Evolutionary conservation across 2,888 invertebrate species (phyloP).

Genomic region (Calameuta idolon): DNA sequence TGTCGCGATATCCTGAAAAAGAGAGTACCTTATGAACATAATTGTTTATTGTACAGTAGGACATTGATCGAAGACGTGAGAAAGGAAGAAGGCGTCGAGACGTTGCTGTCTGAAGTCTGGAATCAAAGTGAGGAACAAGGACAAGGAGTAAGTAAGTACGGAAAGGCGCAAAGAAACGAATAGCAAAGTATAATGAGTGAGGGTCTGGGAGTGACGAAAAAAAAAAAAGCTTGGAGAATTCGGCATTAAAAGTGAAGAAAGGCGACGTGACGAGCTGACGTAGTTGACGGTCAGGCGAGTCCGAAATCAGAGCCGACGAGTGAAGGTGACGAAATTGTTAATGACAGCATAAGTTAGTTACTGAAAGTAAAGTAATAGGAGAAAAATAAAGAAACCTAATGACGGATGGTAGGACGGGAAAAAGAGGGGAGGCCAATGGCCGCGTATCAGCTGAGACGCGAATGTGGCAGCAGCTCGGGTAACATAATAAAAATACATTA

Average conservation of each 20-base stretch:
- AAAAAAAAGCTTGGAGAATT: neutral
- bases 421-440: neutral
- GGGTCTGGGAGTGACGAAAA: conserved; percentile 11
- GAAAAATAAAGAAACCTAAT: conserved; percentile 39
- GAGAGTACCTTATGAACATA: neutral
- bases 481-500: neutral
- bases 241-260: neutral
- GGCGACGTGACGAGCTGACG: neutral
- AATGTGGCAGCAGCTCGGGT: neutral
- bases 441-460: neutral
- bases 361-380: conserved; percentile 38
- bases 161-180: conserved; percentile 24
- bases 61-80: neutral
- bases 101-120: neutral
- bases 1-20: neutral
- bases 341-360: conserved; percentile 19
- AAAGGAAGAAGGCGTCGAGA: neutral
- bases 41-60: neutral
- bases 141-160: neutral
- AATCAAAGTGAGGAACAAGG: neutral
- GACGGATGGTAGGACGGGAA: neutral
- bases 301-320: neutral
- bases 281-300: neutral
- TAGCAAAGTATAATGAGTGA: conserved; percentile 30
- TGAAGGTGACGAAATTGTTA: conserved; percentile 7